phyloP scores from a whole-genome alignment of 1,140 invertebrate genomes.

The Drosophila kepulauana region DNA sequence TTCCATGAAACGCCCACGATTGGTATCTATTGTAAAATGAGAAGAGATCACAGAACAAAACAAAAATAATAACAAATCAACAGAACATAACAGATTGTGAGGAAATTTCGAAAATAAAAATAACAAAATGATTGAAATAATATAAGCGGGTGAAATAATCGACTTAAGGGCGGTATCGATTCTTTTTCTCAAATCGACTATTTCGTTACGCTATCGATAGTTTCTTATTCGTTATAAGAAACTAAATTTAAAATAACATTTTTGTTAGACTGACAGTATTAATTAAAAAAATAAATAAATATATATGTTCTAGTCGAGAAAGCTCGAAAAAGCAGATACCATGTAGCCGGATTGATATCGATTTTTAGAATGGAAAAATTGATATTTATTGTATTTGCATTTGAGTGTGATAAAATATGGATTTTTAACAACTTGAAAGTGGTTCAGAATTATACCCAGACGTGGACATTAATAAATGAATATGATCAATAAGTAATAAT shows the following conservation, averaged over 20 bases:
- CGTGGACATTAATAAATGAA: neutral
- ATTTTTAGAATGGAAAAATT: neutral
- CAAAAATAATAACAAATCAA: conserved; percentile 43
- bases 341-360: neutral
- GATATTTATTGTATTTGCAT: no score
- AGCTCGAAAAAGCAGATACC: conserved; percentile 18
- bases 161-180: neutral
- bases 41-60: conserved; percentile 64
- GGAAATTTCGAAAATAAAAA: conserved; percentile 9
- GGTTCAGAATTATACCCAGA: no score
- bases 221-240: neutral
- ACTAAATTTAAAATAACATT: neutral
- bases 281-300: neutral
- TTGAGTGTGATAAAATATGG: no score
- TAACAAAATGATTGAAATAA: conserved; percentile 2
- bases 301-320: conserved; percentile 6
- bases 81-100: conserved; percentile 39
- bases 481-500: neutral
- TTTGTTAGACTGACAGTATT: neutral
- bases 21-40: conserved; percentile 86
- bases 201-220: neutral
- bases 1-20: conserved; percentile 86
- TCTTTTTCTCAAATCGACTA: neutral
- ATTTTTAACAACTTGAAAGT: no score
- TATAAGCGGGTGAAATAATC: neutral